Percentiles rank a stretch among this genome's conserved stretches.
These are phyloP conservation scores for Archilochus colubris DNA, from an alignment of 2,113 vertebrate species.

Conservation along the genomic window DNA sequence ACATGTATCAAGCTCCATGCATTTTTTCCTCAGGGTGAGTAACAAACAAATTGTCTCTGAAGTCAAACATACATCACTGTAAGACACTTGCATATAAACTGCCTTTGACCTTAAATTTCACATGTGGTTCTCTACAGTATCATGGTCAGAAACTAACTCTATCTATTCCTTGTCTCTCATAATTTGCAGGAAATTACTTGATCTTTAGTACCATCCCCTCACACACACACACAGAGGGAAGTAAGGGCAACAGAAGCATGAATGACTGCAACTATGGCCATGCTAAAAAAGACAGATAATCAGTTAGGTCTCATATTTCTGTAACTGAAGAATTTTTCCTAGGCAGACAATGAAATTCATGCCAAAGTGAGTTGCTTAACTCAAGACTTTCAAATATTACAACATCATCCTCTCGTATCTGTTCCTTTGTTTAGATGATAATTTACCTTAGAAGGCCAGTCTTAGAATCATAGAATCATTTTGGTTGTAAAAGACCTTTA, in stretches of 20 bases:
- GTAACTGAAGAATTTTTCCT: not conserved
- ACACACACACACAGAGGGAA: not conserved
- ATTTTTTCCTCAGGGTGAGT: not conserved
- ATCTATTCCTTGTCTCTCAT: not conserved
- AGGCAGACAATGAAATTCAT: not conserved
- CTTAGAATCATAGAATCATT: not conserved
- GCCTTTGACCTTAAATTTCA: not conserved
- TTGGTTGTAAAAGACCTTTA: too few relatives aligned
- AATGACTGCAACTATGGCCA: not conserved
- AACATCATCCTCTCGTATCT: not conserved
- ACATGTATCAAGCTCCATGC: not conserved
- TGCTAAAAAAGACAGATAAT: not conserved
- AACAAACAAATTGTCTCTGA: not conserved
- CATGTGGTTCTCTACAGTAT: not conserved
- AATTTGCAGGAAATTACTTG: not conserved
- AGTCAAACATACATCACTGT: not conserved
- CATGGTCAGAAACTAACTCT: not conserved
- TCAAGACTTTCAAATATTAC: not conserved
- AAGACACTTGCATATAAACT: not conserved
- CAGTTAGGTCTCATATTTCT: not conserved
- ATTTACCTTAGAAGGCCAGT: not conserved
- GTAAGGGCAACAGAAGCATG: not conserved
- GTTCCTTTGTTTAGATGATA: not conserved
- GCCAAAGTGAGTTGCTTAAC: not conserved
- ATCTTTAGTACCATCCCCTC: not conserved